Percentiles rank a stretch among this genome's conserved stretches.
Conservation (phyloP, 2,888 invertebrate genomes). For the Hydroisotoma schaefferi region DNA sequence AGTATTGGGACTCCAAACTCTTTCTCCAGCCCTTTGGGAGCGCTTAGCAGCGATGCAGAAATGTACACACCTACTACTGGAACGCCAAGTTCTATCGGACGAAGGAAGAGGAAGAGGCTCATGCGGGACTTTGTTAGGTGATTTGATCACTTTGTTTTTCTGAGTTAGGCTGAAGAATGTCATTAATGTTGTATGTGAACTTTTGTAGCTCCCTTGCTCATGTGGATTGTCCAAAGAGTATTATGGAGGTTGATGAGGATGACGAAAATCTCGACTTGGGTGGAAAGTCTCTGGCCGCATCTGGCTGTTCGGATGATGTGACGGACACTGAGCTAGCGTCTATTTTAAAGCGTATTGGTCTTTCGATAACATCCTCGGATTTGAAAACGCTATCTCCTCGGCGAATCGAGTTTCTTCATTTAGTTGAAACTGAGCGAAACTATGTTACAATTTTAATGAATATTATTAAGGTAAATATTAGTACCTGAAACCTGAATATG, state of each 20-base stretch:
- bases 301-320: constrained; percentile 39
- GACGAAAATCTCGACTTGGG: constrained; percentile 52
- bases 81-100: constrained; percentile 40
- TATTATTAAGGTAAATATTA: constrained; percentile 72
- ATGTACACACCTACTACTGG: constrained; percentile 15
- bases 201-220: constrained; percentile 20
- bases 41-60: constrained; percentile 34
- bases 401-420: constrained; percentile 82
- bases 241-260: constrained; percentile 58
- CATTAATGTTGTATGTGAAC: neutral
- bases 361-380: constrained; percentile 49
- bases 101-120: constrained; percentile 43
- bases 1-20: constrained; percentile 35
- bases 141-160: neutral
- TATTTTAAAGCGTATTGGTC: constrained; percentile 37
- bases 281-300: constrained; percentile 42
- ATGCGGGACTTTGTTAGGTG: constrained; percentile 38
- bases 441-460: constrained; percentile 93
- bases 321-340: constrained; percentile 42
- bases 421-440: constrained; percentile 94
- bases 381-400: constrained; percentile 63
- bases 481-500: neutral
- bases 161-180: neutral
- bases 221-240: constrained; percentile 50
- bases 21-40: constrained; percentile 33